A percentile compares a stretch with the other conserved stretches of the same genome.
phyloP scores from a whole-genome alignment of 2,113 vertebrate species.

The Carassius gibelio region DNA sequence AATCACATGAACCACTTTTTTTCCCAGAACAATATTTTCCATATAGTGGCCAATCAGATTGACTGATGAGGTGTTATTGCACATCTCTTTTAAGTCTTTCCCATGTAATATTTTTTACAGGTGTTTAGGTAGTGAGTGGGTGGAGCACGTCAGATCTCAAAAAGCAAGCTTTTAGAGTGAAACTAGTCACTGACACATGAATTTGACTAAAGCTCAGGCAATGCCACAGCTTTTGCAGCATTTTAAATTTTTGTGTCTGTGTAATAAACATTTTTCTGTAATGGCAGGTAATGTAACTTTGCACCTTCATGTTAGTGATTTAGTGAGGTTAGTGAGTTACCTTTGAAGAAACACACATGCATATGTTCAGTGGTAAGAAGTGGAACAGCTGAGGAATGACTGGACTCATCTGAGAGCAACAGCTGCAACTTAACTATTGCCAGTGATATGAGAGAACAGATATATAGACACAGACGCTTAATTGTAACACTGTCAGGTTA shows the following conservation, averaged over 20 bases:
- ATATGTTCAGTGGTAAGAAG: constrained; percentile 30
- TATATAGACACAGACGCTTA: constrained; percentile 28
- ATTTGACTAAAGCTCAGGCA: not conserved
- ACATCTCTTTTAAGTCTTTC: not conserved
- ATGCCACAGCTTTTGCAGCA: not conserved
- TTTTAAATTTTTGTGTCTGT: not conserved
- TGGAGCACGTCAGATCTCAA: not conserved
- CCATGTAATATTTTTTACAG: constrained; percentile 20
- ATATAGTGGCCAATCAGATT: constrained; percentile 4
- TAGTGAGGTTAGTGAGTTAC: constrained; percentile 21
- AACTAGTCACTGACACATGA: constrained; percentile 6
- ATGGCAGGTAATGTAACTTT: constrained; percentile 14
- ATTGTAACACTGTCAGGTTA: not conserved
- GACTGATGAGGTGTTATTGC: constrained; percentile 4
- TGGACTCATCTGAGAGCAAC: constrained; percentile 27
- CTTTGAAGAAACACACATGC: constrained; percentile 28
- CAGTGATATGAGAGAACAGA: constrained; percentile 14
- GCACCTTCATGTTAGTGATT: not conserved
- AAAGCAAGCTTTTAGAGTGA: not conserved
- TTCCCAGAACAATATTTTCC: not conserved
- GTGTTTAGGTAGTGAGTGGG: constrained; percentile 16
- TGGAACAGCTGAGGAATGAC: constrained; percentile 32
- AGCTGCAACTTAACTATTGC: constrained; percentile 38
- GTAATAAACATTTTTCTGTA: not conserved
- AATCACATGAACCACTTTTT: not conserved